Conservation (phyloP, 2,113 vertebrate genomes). For the Onychostoma macrolepis region DNA sequence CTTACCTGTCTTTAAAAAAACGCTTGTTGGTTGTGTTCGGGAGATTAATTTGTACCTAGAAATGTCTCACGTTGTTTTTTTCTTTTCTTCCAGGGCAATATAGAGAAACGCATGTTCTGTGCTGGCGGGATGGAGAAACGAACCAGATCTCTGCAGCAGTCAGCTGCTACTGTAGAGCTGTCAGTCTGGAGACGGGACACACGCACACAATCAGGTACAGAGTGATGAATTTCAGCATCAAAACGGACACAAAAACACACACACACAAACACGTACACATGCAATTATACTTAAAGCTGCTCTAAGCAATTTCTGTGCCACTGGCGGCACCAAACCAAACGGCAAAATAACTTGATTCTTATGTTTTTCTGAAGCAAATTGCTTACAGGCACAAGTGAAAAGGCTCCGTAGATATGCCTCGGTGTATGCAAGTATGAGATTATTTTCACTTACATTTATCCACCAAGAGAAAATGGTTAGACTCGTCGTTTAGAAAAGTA, state of each 20-base stretch:
- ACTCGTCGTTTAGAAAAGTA: background rate
- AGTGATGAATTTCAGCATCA: slow-evolving; percentile 22
- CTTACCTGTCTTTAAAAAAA: slow-evolving; percentile 61
- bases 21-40: slow-evolving; percentile 65
- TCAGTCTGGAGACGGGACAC: background rate
- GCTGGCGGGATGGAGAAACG: slow-evolving; percentile 3
- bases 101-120: slow-evolving; percentile 8
- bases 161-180: slow-evolving; percentile 19
- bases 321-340: background rate
- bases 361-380: background rate
- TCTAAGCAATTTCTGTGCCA: background rate
- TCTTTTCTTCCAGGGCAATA: background rate
- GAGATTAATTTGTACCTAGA: slow-evolving; percentile 65
- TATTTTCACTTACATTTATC: background rate
- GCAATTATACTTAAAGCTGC: slow-evolving; percentile 7
- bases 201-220: background rate
- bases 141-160: slow-evolving; percentile 11
- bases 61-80: slow-evolving; percentile 66
- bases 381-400: background rate
- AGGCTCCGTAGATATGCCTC: background rate
- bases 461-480: background rate
- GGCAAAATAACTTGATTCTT: background rate
- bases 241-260: background rate
- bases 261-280: background rate
- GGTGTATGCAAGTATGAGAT: background rate